Conservation (phyloP, 53 echinoderm and acorn worm species). For the Mesocentrotus franciscanus region DNA sequence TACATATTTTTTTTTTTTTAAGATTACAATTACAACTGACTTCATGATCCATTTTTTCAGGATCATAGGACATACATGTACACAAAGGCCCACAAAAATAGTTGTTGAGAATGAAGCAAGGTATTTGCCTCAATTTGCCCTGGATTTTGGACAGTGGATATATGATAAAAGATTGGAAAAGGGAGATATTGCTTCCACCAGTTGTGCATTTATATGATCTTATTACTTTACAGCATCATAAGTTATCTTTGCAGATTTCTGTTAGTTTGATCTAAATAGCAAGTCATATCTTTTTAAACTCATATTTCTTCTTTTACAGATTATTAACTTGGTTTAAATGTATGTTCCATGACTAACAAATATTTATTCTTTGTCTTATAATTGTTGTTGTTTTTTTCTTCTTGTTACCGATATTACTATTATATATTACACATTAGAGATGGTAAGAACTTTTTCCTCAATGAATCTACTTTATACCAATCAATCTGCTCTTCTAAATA, state of each 20-base stretch:
- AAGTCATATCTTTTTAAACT: not conserved
- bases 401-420: too few relatives aligned
- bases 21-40: not conserved
- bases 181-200: not conserved
- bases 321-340: not conserved
- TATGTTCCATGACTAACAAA: not conserved
- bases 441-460: not conserved
- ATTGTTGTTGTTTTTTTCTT: too few relatives aligned
- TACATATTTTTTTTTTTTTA: not conserved
- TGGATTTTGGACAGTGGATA: too few relatives aligned
- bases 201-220: too few relatives aligned
- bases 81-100: not conserved
- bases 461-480: not conserved
- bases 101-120: not conserved
- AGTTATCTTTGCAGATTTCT: too few relatives aligned
- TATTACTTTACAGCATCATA: too few relatives aligned
- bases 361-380: not conserved
- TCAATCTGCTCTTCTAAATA: not conserved
- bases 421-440: not conserved
- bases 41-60: not conserved
- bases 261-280: not conserved
- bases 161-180: not conserved
- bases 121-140: not conserved
- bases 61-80: too few relatives aligned
- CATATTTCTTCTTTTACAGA: not conserved